Evolutionary conservation across 1,140 invertebrate genomes (phyloP).

Genomic region (Gonatopus flavifemur): DNA sequence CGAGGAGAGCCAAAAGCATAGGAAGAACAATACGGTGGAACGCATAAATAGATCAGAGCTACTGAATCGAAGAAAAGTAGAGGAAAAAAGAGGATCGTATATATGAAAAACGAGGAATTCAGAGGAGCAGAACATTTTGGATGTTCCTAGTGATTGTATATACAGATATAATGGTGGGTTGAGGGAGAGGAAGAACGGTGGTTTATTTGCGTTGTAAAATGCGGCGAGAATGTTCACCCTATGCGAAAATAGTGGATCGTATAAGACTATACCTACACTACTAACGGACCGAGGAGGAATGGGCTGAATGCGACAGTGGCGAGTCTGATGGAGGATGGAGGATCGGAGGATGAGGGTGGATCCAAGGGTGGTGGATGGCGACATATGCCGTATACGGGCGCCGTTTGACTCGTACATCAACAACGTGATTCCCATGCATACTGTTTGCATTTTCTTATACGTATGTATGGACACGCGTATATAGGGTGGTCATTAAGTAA

Average conservation of each 20-base stretch:
- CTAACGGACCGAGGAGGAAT: neutral
- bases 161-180: neutral
- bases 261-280: slow-evolving; percentile 25
- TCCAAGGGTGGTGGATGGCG: slow-evolving; percentile 8
- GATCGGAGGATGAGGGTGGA: slow-evolving; percentile 7
- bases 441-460: slow-evolving; percentile 25
- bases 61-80: no score
- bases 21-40: no score
- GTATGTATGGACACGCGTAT: no score
- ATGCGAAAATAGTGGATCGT: slow-evolving; percentile 36
- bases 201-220: slow-evolving; percentile 34
- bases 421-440: slow-evolving; percentile 54
- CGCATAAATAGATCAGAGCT: no score
- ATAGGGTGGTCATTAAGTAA: no score
- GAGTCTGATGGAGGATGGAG: slow-evolving; percentile 15
- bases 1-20: no score
- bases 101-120: no score
- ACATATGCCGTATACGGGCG: slow-evolving; percentile 41
- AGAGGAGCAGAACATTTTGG: no score
- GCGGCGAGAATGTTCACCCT: slow-evolving; percentile 24
- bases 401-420: slow-evolving; percentile 44
- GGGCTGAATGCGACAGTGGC: neutral
- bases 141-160: no score
- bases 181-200: slow-evolving; percentile 6
- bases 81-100: no score